A percentile compares a stretch with the other conserved stretches of the same genome.
Conservation (phyloP, 2,888 invertebrate genomes). For the Strigamia maritima region DNA sequence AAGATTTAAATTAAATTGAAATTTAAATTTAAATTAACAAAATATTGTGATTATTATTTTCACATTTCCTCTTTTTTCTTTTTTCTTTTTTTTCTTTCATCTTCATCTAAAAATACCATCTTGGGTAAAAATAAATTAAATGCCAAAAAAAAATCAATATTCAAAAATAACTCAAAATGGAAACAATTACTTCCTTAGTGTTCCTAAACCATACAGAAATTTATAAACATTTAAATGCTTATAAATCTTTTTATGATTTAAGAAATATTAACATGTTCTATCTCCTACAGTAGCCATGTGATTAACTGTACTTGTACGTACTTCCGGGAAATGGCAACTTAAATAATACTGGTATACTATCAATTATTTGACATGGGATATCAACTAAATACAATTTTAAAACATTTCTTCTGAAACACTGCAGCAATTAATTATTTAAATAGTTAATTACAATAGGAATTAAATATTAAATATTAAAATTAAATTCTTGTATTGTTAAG, state of each 20-base stretch:
- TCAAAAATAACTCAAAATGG: not conserved
- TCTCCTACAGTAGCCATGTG: no score
- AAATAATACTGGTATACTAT: not conserved
- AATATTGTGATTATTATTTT: no score
- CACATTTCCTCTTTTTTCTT: no score
- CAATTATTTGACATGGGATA: not conserved
- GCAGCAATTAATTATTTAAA: not conserved
- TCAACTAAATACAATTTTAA: not conserved
- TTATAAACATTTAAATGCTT: no score
- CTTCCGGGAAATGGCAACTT: not conserved
- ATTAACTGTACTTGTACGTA: not conserved
- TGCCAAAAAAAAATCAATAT: not conserved
- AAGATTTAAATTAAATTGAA: no score
- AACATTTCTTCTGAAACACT: not conserved
- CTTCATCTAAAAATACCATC: slow-evolving; percentile 22
- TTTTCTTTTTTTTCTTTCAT: no score
- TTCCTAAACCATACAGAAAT: not conserved
- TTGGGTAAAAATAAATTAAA: slow-evolving; percentile 10
- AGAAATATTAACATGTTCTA: not conserved
- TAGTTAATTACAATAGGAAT: not conserved
- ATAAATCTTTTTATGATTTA: no score
- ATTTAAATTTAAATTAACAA: no score
- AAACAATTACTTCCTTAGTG: not conserved
- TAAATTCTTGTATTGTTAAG: no score
- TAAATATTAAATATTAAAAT: no score